Evolutionary conservation across 2,797 vertebrate genomes (phyloP).

Genomic region (Clarias pachynema): DNA sequence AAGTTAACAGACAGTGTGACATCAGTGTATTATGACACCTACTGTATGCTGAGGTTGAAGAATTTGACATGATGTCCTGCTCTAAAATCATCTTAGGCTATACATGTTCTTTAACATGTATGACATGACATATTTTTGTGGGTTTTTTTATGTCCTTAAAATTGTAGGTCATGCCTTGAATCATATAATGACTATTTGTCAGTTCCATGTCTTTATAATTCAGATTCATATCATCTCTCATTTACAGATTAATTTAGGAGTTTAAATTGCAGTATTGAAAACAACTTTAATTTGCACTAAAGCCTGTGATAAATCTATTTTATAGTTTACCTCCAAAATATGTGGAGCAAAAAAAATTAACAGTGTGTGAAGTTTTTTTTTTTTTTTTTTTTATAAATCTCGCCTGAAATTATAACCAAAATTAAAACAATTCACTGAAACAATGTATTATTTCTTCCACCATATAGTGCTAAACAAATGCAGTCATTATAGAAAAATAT

Average conservation of each 20-base stretch:
- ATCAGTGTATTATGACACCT: constrained; percentile 8
- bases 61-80: constrained; percentile 29
- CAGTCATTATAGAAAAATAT: neutral
- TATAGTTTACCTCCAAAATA: neutral
- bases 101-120: constrained; percentile 15
- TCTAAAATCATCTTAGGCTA: constrained; percentile 1
- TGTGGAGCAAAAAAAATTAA: neutral
- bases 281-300: neutral
- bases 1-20: constrained; percentile 24
- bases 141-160: neutral
- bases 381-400: neutral
- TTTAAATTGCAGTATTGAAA: neutral
- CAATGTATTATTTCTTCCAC: neutral
- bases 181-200: neutral
- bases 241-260: neutral
- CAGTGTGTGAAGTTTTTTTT: neutral
- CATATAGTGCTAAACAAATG: neutral
- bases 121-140: constrained; percentile 14
- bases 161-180: neutral
- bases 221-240: neutral
- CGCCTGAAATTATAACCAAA: neutral
- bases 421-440: neutral
- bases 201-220: neutral
- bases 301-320: neutral
- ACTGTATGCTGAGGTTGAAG: neutral